phyloP scores from a whole-genome alignment of 2,113 vertebrate species.

The Archocentrus centrarchus region DNA sequence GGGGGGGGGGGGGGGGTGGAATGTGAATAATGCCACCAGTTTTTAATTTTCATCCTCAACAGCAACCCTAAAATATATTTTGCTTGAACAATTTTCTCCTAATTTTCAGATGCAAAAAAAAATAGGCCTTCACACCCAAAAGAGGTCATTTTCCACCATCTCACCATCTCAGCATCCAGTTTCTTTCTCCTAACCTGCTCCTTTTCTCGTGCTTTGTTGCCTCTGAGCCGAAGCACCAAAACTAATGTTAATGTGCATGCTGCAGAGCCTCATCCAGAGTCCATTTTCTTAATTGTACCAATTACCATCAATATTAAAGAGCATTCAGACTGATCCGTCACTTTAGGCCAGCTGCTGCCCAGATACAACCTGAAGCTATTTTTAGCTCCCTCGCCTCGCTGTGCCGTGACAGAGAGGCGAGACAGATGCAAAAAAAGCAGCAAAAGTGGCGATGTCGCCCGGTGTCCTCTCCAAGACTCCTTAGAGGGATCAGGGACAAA shows the following conservation, averaged over 20 bases:
- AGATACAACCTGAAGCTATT: slow-evolving; percentile 56
- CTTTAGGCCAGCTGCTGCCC: slow-evolving; percentile 27
- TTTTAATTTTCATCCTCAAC: neutral
- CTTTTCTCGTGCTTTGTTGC: neutral
- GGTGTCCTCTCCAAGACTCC: neutral
- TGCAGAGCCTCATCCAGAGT: neutral
- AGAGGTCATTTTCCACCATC: neutral
- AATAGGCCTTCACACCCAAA: neutral
- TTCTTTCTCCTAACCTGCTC: neutral
- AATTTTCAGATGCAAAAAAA: neutral
- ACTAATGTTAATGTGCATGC: neutral
- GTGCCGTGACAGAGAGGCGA: neutral
- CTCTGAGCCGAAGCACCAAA: neutral
- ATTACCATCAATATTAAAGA: slow-evolving; percentile 4
- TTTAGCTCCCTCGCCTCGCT: slow-evolving; percentile 17
- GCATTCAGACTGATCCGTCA: neutral
- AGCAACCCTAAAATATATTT: neutral
- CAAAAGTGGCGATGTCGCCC: slow-evolving; percentile 28
- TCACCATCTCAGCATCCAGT: neutral
- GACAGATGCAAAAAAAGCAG: slow-evolving; percentile 26
- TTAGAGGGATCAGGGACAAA: neutral
- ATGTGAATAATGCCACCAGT: neutral
- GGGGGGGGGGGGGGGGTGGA: neutral
- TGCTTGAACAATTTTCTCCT: neutral
- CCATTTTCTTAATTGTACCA: neutral